phyloP scores from a whole-genome alignment of 2,113 vertebrate genomes.

The Carassius gibelio region DNA sequence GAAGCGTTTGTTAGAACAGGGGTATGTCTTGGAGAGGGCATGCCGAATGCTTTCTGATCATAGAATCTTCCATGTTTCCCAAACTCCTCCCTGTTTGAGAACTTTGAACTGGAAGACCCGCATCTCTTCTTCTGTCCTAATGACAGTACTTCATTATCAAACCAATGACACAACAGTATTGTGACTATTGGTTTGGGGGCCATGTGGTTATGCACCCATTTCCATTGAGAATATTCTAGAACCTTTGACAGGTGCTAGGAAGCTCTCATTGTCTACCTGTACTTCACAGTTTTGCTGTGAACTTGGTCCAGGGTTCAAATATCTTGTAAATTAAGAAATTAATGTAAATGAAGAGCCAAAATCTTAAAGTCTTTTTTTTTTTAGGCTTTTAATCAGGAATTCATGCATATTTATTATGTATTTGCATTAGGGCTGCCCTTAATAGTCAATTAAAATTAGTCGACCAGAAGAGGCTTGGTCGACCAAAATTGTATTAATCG shows the following conservation, averaged over 20 bases:
- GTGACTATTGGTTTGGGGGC: slow-evolving; percentile 25
- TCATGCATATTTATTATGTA: background rate
- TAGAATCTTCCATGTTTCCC: background rate
- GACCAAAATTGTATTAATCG: too few species aligned
- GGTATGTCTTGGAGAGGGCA: slow-evolving; percentile 55
- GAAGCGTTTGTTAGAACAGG: slow-evolving; percentile 65
- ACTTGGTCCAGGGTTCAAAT: background rate
- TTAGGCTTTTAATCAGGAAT: slow-evolving; percentile 10
- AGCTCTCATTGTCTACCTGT: background rate
- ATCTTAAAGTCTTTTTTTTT: background rate
- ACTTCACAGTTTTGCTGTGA: background rate
- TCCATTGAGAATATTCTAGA: slow-evolving; percentile 7
- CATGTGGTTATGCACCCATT: slow-evolving; percentile 17
- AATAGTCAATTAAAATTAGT: too few species aligned
- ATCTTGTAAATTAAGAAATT: background rate
- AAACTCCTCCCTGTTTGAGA: slow-evolving; percentile 23
- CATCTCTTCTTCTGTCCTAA: slow-evolving; percentile 15
- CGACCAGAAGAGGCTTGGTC: too few species aligned
- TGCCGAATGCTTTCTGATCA: slow-evolving; percentile 23
- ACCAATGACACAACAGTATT: slow-evolving; percentile 4
- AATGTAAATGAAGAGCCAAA: background rate
- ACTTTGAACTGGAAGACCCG: background rate
- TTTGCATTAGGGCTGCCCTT: background rate
- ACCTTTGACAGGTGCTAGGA: slow-evolving; percentile 18
- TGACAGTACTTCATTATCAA: slow-evolving; percentile 19